A percentile compares a stretch with the other conserved stretches of the same genome.
These are phyloP conservation scores for Drosophila biarmipes DNA, from an alignment of 1,140 invertebrate species.

Conservation along the genomic window DNA sequence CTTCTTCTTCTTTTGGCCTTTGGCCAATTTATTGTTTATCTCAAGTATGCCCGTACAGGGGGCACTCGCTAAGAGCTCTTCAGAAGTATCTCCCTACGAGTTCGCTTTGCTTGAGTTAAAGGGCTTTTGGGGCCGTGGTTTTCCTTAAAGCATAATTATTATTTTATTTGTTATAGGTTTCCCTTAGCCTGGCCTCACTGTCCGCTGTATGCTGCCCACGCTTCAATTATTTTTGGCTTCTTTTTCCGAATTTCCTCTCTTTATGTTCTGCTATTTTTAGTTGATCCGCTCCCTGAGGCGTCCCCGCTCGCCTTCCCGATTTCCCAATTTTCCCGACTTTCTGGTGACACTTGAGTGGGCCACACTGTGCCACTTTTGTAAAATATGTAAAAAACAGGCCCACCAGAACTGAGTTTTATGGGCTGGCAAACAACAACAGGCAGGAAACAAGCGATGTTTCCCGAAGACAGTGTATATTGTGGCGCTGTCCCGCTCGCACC, in stretches of 20 bases:
- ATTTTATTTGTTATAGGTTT: background rate
- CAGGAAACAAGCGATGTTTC: slow-evolving; percentile 6
- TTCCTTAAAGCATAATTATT: background rate
- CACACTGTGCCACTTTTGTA: slow-evolving; percentile 54
- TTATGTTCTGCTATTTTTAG: slow-evolving; percentile 64
- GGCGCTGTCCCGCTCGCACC: slow-evolving; percentile 3
- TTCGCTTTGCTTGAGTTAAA: background rate
- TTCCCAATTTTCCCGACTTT: slow-evolving; percentile 9
- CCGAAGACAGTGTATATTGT: slow-evolving; percentile 1
- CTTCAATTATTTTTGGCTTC: slow-evolving; percentile 48
- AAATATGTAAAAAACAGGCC: slow-evolving; percentile 1
- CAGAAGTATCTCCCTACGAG: too few species aligned
- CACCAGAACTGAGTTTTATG: slow-evolving; percentile 7
- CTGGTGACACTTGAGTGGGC: slow-evolving; percentile 39
- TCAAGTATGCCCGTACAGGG: slow-evolving; percentile 41
- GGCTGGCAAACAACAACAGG: slow-evolving; percentile 18
- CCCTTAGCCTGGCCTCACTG: slow-evolving; percentile 11
- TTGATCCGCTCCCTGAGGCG: slow-evolving; percentile 31
- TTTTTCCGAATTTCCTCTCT: slow-evolving; percentile 36
- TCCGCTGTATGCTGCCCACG: slow-evolving; percentile 53
- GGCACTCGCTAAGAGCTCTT: background rate
- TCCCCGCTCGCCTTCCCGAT: slow-evolving; percentile 34
- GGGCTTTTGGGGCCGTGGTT: too few species aligned
- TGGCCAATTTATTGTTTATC: slow-evolving; percentile 70
- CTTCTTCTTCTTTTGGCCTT: slow-evolving; percentile 35